Evolutionary conservation across 2,888 invertebrate species (phyloP).

Genomic region (Blomia tropicalis): DNA sequence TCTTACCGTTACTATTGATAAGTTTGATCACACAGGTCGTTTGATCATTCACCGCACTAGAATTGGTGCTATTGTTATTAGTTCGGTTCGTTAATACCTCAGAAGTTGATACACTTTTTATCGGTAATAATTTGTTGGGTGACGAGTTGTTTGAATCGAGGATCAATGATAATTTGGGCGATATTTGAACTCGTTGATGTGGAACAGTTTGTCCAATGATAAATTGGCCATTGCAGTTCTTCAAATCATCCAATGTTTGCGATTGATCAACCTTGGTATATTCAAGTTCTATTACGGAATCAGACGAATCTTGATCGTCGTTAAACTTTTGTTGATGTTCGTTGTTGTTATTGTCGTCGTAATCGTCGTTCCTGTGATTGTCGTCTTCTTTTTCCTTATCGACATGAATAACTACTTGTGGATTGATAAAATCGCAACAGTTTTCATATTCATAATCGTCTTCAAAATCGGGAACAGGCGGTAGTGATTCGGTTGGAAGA

Average conservation of each 20-base stretch:
- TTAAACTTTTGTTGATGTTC: neutral
- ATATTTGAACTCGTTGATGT: neutral
- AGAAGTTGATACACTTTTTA: neutral
- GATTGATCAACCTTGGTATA: neutral
- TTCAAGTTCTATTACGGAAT: too few species aligned
- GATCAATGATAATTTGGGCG: neutral
- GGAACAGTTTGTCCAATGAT: conserved; percentile 5
- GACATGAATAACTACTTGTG: neutral
- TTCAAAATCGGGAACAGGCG: neutral
- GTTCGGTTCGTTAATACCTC: neutral
- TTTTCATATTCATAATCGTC: neutral
- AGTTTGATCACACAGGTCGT: neutral
- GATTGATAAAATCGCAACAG: neutral
- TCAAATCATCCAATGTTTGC: neutral
- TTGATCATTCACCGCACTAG: neutral
- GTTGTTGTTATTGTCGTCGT: neutral
- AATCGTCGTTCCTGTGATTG: neutral
- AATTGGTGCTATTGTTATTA: neutral
- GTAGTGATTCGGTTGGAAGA: neutral
- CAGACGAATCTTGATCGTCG: too few species aligned
- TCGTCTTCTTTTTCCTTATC: neutral
- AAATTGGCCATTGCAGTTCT: neutral
- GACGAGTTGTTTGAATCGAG: neutral
- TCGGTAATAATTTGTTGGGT: neutral
- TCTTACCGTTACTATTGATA: neutral